These are phyloP conservation scores for Hetaerina titia DNA, from an alignment of 2,888 invertebrate species.

Conservation along the genomic window DNA sequence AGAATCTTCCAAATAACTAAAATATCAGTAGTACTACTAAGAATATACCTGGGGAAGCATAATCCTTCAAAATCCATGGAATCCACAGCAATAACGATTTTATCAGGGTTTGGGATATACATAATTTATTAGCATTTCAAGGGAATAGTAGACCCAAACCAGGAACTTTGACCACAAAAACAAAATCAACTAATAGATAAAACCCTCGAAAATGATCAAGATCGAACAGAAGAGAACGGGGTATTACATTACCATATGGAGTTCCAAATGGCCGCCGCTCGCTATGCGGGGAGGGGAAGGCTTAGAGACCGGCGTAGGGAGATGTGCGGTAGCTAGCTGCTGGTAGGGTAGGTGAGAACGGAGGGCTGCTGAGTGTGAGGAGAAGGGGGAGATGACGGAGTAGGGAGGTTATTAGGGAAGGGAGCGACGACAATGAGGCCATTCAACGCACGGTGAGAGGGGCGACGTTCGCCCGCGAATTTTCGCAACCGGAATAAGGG, in stretches of 20 bases:
- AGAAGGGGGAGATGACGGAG: not conserved
- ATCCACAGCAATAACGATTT: no score
- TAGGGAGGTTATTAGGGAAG: not conserved
- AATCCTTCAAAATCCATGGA: not conserved
- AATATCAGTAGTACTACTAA: not conserved
- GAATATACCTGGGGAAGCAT: not conserved
- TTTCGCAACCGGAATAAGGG: constrained; percentile 51
- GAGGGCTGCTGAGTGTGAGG: not conserved
- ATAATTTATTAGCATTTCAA: not conserved
- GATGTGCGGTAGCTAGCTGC: not conserved
- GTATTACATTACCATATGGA: not conserved
- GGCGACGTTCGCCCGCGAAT: not conserved
- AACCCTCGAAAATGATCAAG: not conserved
- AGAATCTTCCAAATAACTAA: no score
- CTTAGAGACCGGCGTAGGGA: not conserved
- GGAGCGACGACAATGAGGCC: constrained; percentile 32
- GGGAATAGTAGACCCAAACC: no score
- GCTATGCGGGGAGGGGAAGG: not conserved
- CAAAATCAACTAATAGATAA: not conserved
- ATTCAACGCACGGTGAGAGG: not conserved
- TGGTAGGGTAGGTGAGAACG: not conserved
- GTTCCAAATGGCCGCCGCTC: not conserved
- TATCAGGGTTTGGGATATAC: not conserved
- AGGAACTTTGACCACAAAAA: no score
- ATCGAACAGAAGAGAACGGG: not conserved